Evolutionary conservation across 2,797 vertebrate genomes (phyloP), one percentile per base, ranked within the genome.

Genomic region (Botia kubotai): DNA sequence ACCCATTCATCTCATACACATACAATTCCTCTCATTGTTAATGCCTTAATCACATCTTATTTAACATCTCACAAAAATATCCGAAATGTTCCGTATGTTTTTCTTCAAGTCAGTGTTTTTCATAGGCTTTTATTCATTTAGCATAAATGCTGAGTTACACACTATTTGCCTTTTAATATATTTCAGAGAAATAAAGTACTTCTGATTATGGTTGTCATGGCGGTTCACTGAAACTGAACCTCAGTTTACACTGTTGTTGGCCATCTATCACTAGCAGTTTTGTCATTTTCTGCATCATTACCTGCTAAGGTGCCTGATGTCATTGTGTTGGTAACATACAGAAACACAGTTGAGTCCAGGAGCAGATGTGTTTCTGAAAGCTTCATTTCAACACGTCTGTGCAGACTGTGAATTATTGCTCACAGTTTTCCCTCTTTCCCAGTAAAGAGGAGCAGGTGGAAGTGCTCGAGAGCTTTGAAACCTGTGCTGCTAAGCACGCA

Each of bases 51-150:
- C 13, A 13, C 48, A 50, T 6, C 36, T 39, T 39, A 39, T 39
- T 39, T 6, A 39, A 39, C 6, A 39, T 39, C 6, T 39, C 5
- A 39, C 6, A 6, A 39, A 16, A 10, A 21, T 19, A 66, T 33
- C 33, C 33, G 3, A 33, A 33, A 33, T 73, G 60, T 50, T 84
- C 39, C 74, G 72, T 58, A 21, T 81, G 88, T 90, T 71, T 77
- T 82, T 87, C 82, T 76, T 75, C 69, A 87, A 89, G 82, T 62
- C 52, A 81, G 76, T 52, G 17, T 86, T 84, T 88, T 39, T 7
- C 36, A 39, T 39, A 39, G 7, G 36, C 36, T 7, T 39, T 6
- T 39, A 39, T 39, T 39, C 36, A 7, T 39, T 39, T 39, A 6
- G 36, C 36, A 39, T 6, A 57, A 19, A 19, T 19, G n/a, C 0